phyloP scores from a whole-genome alignment of 1,140 invertebrate genomes.

The Leptopilina boulardi region DNA sequence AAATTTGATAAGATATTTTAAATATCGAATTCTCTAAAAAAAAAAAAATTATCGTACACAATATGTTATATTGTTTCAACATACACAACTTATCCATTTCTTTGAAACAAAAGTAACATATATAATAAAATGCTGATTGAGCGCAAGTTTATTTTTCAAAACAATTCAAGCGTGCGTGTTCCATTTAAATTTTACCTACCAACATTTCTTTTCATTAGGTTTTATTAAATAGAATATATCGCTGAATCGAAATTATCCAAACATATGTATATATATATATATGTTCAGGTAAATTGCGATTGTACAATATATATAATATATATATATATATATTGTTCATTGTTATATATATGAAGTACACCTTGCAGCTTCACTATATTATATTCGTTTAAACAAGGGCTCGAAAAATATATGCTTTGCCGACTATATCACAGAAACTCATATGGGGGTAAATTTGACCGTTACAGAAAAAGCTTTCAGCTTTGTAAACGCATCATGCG shows the following conservation, averaged over 20 bases:
- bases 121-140: neutral
- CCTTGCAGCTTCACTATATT: constrained; percentile 52
- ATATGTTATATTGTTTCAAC: neutral
- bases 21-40: neutral
- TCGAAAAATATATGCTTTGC: constrained; percentile 53
- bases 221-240: constrained; percentile 17
- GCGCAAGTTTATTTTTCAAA: neutral
- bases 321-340: constrained; percentile 18
- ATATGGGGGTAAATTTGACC: constrained; percentile 70
- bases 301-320: neutral
- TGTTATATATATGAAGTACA: constrained; percentile 47
- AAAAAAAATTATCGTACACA: neutral
- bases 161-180: constrained; percentile 22
- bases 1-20: neutral
- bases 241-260: constrained; percentile 10
- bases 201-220: constrained; percentile 19
- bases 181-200: neutral
- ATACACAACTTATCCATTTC: neutral
- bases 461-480: constrained; percentile 65
- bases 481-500: constrained; percentile 56
- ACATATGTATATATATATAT: neutral
- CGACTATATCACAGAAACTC: constrained; percentile 57
- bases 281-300: neutral
- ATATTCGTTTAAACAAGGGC: constrained; percentile 47
- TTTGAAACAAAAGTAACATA: neutral